Evolutionary conservation across 2,113 vertebrate species (phyloP).

Genomic region (Rattus rattus): DNA sequence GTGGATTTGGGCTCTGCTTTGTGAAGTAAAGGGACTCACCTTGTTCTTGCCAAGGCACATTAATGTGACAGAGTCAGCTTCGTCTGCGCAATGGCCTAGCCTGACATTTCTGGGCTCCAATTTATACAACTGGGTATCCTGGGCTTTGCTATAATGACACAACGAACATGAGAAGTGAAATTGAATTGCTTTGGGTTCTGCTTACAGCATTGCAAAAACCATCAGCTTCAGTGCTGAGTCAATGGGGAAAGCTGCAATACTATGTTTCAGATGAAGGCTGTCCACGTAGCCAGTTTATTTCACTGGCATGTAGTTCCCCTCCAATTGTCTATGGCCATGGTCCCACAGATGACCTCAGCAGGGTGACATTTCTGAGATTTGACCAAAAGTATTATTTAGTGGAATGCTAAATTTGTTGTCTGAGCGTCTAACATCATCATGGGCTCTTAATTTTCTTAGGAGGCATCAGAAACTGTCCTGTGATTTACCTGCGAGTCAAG

Average conservation of each 20-base stretch:
- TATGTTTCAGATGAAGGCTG: background rate
- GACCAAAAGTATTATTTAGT: background rate
- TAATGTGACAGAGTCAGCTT: background rate
- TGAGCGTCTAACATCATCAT: background rate
- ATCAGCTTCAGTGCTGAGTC: background rate
- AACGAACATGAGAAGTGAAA: background rate
- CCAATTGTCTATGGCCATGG: background rate
- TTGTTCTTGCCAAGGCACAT: background rate
- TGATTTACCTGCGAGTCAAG: background rate
- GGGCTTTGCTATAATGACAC: background rate
- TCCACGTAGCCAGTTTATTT: background rate
- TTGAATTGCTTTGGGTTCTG: background rate
- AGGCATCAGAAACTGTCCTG: background rate
- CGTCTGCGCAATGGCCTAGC: background rate
- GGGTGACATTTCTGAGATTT: background rate
- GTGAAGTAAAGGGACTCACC: background rate
- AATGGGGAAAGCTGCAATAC: accelerated
- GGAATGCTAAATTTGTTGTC: background rate
- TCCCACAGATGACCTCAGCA: background rate
- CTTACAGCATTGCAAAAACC: background rate
- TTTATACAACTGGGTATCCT: background rate
- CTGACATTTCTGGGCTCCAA: background rate
- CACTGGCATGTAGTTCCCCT: background rate
- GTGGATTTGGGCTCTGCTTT: background rate
- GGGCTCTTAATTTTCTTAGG: background rate